phyloP scores from a whole-genome alignment of 2,888 invertebrate genomes.

The Lordiphosa fenestrarum region DNA sequence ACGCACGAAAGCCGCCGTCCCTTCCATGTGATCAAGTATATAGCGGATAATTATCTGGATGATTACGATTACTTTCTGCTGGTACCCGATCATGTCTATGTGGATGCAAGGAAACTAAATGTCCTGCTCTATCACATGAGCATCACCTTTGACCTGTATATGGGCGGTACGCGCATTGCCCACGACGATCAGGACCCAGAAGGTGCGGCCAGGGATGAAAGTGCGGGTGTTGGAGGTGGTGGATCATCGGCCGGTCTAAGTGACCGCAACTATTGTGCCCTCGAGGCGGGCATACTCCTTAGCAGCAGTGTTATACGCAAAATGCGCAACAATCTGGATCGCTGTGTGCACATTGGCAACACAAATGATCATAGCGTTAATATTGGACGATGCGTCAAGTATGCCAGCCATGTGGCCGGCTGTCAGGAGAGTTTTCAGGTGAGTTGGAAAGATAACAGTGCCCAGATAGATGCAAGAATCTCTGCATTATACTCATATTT shows the following conservation, averaged over 20 bases:
- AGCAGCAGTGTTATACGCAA: slow-evolving; percentile 92
- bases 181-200: slow-evolving; percentile 69
- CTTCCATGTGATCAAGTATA: slow-evolving; percentile 93
- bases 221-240: slow-evolving; percentile 24
- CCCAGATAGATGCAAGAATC: neutral
- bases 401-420: slow-evolving; percentile 79
- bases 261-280: slow-evolving; percentile 79
- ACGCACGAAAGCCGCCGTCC: slow-evolving; percentile 88
- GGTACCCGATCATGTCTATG: slow-evolving; percentile 90
- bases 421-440: slow-evolving; percentile 81
- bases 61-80: slow-evolving; percentile 96
- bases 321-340: slow-evolving; percentile 89
- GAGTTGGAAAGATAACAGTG: slow-evolving; percentile 41
- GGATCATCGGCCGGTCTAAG: slow-evolving; percentile 46
- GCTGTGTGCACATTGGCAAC: slow-evolving; percentile 93
- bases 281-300: slow-evolving; percentile 92
- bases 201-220: slow-evolving; percentile 6
- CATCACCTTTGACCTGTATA: slow-evolving; percentile 91
- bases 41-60: slow-evolving; percentile 92
- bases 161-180: slow-evolving; percentile 85
- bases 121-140: slow-evolving; percentile 89
- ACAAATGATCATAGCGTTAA: slow-evolving; percentile 92
- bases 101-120: slow-evolving; percentile 89
- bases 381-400: slow-evolving; percentile 89
- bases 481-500: neutral